Evolutionary conservation across 2,888 invertebrate genomes (phyloP), one percentile per base, ranked within the genome.

Genomic region (Crocallis elinguaria): DNA sequence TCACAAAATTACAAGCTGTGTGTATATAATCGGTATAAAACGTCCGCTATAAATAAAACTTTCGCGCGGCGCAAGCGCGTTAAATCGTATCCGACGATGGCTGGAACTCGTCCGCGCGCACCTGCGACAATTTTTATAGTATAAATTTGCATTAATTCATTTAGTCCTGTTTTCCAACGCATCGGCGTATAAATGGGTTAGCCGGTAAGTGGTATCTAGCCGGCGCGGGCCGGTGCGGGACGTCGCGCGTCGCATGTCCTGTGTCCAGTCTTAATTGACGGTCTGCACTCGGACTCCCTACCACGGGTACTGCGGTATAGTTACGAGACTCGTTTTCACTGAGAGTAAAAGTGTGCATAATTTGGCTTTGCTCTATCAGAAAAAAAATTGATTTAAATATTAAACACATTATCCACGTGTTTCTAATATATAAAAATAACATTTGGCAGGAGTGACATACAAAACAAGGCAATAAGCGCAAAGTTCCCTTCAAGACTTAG

Each of bases 51-150:
- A 89, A 89, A 90, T 90, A 90, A 88, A 87, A 86, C 79, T 84
- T 86, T 84, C 82, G 72, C 74, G 78, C 84, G 69, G 74, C 74
- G 82, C 82, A 85, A 86, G 82, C 86, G 83, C 88, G 88, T 86
- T 88, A 88, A 89, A 88, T 87, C 88, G 90, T 84, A 87, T 82
- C 84, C 83, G 77, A 78, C 58, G 51, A 56, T 82, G 82, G 81
- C 74, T 86, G 86, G 83, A 90, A 91, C 90, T 83, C 81, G 91
- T 89, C 89, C 75, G 67, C 55, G 67, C 76, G 88, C 91, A 91
- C 91, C 91, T 91, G 91, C 90, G 89, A 91, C 90, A 90, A 88
- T 90, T 91, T 91, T 90, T 90, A 91, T 88, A 86, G 91, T 89
- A 90, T 91, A 90, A 84, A 90, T 91, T 91, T 88, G 86, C 90